Evolutionary conservation across 2,797 vertebrate genomes (phyloP).

Genomic region (Cossypha caffra): DNA sequence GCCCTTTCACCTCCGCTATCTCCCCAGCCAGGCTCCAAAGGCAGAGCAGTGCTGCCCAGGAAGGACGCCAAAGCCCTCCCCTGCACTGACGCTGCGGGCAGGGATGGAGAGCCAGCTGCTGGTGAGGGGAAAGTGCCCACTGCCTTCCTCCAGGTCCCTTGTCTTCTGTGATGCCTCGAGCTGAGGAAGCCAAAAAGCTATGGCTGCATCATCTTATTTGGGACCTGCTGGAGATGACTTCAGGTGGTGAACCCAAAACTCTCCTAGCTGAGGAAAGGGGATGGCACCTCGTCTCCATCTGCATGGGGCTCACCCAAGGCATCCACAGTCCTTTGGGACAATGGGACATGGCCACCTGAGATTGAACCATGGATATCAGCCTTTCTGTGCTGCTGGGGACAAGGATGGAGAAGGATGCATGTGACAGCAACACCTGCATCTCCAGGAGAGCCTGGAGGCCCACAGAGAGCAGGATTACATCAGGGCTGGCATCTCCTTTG

Average conservation of each 20-base stretch:
- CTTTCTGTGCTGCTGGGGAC: background rate
- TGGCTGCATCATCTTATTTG: background rate
- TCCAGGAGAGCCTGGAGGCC: background rate
- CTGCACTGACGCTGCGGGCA: background rate
- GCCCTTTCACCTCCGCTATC: conserved; percentile 79
- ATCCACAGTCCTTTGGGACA: background rate
- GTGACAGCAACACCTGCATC: background rate
- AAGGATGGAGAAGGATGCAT: background rate
- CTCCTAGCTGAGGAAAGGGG: background rate
- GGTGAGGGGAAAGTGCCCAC: background rate
- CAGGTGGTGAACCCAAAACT: background rate
- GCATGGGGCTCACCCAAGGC: background rate
- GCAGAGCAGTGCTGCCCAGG: background rate
- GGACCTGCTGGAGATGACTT: background rate
- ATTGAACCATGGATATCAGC: background rate
- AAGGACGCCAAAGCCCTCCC: conserved; percentile 45
- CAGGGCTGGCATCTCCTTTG: background rate
- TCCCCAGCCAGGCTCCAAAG: conserved; percentile 44
- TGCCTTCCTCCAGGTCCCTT: background rate
- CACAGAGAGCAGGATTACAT: background rate
- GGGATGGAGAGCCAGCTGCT: background rate
- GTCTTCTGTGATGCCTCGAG: background rate
- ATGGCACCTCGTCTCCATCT: rapidly evolving
- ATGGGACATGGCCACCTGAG: rapidly evolving
- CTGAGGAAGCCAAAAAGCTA: background rate